These are phyloP conservation scores for Micromesistius poutassou DNA, from an alignment of 2,797 vertebrate species.

Conservation along the genomic window DNA sequence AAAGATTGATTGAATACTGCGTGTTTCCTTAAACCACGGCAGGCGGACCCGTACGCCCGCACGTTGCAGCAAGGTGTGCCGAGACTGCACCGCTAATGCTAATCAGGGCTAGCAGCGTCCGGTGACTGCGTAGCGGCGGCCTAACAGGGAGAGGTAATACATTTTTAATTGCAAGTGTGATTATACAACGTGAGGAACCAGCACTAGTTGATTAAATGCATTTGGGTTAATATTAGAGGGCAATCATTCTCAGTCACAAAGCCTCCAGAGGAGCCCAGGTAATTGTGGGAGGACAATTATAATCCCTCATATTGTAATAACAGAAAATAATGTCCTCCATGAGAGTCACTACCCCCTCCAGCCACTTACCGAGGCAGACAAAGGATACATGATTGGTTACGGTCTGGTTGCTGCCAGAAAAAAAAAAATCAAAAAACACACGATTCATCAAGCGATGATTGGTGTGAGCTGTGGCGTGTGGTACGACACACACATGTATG, in stretches of 20 bases:
- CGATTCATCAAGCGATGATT: conserved; percentile 51
- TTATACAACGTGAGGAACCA: conserved; percentile 70
- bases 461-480: conserved; percentile 25
- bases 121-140: conserved; percentile 42
- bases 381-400: conserved; percentile 65
- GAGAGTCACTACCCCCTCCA: conserved; percentile 34
- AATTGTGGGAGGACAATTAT: conserved; percentile 73
- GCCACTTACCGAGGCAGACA: conserved; percentile 37
- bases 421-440: conserved; percentile 34
- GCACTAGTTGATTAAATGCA: conserved; percentile 74
- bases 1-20: too few relatives aligned
- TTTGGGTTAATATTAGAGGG: conserved; percentile 77
- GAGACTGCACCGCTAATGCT: conserved; percentile 35
- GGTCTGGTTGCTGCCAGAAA: conserved; percentile 32
- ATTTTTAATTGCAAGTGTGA: conserved; percentile 79
- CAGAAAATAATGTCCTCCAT: conserved; percentile 67
- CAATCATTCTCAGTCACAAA: conserved; percentile 69
- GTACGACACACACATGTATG: not conserved
- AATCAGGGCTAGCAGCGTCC: conserved; percentile 35
- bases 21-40: conserved; percentile 34
- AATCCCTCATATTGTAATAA: conserved; percentile 77
- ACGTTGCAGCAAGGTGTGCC: not conserved
- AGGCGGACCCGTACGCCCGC: too few relatives aligned
- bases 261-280: conserved; percentile 71
- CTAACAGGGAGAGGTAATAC: conserved; percentile 68